These are phyloP conservation scores for Hirtodrosophila alboralis DNA, from an alignment of 2,888 invertebrate genomes.

Conservation along the genomic window DNA sequence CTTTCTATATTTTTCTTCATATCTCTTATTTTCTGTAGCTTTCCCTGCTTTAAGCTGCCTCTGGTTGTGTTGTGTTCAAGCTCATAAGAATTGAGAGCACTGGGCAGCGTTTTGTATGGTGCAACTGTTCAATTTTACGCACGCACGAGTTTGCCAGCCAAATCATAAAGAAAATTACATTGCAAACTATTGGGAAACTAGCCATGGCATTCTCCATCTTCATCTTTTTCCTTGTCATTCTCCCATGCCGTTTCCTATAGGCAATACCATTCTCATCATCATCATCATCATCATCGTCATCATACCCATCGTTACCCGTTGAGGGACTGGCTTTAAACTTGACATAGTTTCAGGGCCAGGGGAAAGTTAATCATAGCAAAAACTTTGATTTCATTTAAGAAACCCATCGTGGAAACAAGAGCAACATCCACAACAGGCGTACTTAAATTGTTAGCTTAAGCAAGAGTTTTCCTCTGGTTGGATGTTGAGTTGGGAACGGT, in stretches of 20 bases:
- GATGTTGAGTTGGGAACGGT: conserved; percentile 21
- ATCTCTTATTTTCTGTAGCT: neutral
- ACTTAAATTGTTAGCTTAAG: conserved; percentile 59
- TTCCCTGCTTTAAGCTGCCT: conserved; percentile 48
- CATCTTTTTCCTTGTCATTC: conserved; percentile 10
- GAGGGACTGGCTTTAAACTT: conserved; percentile 59
- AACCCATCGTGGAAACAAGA: conserved; percentile 51
- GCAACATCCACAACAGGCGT: conserved; percentile 50
- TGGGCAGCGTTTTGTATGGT: conserved; percentile 22
- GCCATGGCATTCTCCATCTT: conserved; percentile 38
- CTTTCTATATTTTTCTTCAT: conserved; percentile 11
- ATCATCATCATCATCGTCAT: neutral
- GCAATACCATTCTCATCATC: neutral
- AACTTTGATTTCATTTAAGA: conserved; percentile 66
- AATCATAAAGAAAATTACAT: conserved; percentile 73
- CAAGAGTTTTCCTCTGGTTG: conserved; percentile 47
- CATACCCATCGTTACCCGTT: conserved; percentile 2
- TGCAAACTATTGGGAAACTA: conserved; percentile 68
- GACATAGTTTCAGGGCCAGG: conserved; percentile 50
- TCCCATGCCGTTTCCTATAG: neutral
- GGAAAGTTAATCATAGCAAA: conserved; percentile 62
- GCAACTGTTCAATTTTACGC: conserved; percentile 68
- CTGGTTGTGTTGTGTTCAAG: conserved; percentile 29
- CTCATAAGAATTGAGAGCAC: conserved; percentile 37
- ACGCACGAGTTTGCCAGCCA: conserved; percentile 65